These are phyloP conservation scores for Holocentrus rufus DNA, from an alignment of 2,797 vertebrate genomes.

Conservation along the genomic window DNA sequence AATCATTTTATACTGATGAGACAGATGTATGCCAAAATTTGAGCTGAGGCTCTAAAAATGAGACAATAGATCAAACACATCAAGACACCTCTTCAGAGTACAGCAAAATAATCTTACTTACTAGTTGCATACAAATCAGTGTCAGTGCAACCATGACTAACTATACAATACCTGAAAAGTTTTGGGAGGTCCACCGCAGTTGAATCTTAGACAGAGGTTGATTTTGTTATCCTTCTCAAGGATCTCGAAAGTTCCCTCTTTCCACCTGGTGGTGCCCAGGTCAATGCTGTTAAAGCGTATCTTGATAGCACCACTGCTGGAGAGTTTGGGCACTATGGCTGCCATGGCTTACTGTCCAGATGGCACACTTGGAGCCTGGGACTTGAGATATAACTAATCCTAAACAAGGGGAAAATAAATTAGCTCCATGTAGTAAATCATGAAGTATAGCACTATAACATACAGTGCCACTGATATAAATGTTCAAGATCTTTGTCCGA, in stretches of 20 bases:
- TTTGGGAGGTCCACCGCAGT: constrained; percentile 87
- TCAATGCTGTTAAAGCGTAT: constrained; percentile 90
- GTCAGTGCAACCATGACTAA: no score
- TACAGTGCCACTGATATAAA: no score
- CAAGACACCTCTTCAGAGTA: neutral
- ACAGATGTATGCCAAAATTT: no score
- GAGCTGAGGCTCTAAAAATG: no score
- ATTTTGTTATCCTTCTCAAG: constrained; percentile 96
- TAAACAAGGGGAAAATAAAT: constrained; percentile 16
- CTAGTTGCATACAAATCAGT: no score
- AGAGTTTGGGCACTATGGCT: constrained; percentile 87
- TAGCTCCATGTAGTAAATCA: neutral
- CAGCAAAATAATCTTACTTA: neutral
- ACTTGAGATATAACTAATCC: constrained; percentile 62
- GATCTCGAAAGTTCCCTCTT: constrained; percentile 95
- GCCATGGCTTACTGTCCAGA: constrained; percentile 77
- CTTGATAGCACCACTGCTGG: constrained; percentile 81
- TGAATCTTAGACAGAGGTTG: constrained; percentile 90
- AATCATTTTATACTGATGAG: no score
- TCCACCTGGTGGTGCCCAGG: constrained; percentile 93
- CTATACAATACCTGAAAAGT: constrained; percentile 87
- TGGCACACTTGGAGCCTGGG: constrained; percentile 40
- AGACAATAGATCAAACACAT: no score
- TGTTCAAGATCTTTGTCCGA: neutral
- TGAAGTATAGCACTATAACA: no score